These are phyloP conservation scores for Hemiscyllium ocellatum DNA, from an alignment of 2,113 vertebrate genomes.

Conservation along the genomic window DNA sequence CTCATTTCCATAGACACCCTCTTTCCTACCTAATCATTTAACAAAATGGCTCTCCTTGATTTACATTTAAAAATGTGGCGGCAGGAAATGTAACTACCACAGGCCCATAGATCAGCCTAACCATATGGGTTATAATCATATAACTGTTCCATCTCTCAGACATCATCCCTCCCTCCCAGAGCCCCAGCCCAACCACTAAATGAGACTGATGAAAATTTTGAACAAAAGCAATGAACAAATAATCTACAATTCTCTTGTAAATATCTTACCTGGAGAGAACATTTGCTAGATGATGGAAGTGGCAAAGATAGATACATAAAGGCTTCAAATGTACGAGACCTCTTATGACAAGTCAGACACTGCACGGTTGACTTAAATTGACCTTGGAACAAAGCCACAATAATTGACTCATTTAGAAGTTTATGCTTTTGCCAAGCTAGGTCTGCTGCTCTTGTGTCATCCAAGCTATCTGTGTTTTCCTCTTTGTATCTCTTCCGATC, in stretches of 20 bases:
- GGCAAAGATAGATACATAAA: slow-evolving; percentile 94
- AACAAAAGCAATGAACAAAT: neutral
- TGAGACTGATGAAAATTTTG: neutral
- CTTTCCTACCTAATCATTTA: neutral
- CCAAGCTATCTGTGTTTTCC: slow-evolving; percentile 82
- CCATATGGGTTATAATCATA: neutral
- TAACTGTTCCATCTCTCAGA: too few species aligned
- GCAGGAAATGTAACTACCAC: neutral
- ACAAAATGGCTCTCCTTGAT: neutral
- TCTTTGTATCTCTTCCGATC: slow-evolving; percentile 89
- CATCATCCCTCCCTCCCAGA: neutral
- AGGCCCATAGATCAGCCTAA: neutral
- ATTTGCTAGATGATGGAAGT: slow-evolving; percentile 85
- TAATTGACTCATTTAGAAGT: slow-evolving; percentile 88
- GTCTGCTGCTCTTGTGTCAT: slow-evolving; percentile 77
- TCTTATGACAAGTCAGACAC: slow-evolving; percentile 87
- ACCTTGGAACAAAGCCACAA: slow-evolving; percentile 90
- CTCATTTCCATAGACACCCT: neutral
- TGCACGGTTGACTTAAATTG: slow-evolving; percentile 97
- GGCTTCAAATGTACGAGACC: slow-evolving; percentile 90
- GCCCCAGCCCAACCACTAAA: too few species aligned
- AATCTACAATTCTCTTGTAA: neutral
- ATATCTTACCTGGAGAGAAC: slow-evolving; percentile 79
- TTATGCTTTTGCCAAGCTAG: slow-evolving; percentile 94
- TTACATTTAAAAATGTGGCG: neutral